phyloP scores from a whole-genome alignment of 2,888 invertebrate genomes.

The Nomada fabriciana region DNA sequence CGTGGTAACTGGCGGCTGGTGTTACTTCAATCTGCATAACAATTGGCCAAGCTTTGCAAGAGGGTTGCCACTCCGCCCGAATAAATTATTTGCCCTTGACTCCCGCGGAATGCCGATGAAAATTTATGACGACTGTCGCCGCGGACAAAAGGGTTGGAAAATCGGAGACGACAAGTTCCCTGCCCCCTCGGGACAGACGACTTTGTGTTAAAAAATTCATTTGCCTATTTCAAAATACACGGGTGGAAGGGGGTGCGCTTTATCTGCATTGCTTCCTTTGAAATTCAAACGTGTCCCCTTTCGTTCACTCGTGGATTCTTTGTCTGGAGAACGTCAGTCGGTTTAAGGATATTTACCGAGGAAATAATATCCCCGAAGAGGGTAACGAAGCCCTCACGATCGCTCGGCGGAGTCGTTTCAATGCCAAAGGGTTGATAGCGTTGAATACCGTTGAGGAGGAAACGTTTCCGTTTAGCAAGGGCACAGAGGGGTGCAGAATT shows the following conservation, averaged over 20 bases:
- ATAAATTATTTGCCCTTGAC: slow-evolving; percentile 67
- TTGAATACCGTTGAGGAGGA: not conserved
- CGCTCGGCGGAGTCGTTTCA: not conserved
- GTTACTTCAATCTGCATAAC: slow-evolving; percentile 77
- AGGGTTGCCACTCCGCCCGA: slow-evolving; percentile 33
- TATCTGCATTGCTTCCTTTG: slow-evolving; percentile 13
- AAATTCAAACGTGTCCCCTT: slow-evolving; percentile 21
- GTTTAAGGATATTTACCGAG: slow-evolving; percentile 8
- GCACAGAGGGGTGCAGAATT: not conserved
- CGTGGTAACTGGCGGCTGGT: slow-evolving; percentile 58
- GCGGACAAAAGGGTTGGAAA: slow-evolving; percentile 39
- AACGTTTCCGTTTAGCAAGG: not conserved
- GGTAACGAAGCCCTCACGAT: slow-evolving; percentile 14
- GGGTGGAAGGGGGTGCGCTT: not conserved
- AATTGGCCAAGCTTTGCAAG: slow-evolving; percentile 59
- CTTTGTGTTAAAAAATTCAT: slow-evolving; percentile 43
- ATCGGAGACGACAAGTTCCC: not conserved
- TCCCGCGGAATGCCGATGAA: slow-evolving; percentile 46
- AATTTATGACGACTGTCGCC: slow-evolving; percentile 50
- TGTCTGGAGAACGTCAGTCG: not conserved
- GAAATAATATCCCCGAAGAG: slow-evolving; percentile 30
- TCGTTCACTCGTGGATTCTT: too few species aligned
- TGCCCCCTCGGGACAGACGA: not conserved
- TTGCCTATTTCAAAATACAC: not conserved
- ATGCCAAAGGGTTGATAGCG: slow-evolving; percentile 26